Evolutionary conservation across 2,888 invertebrate genomes (phyloP).

Genomic region (Cylloceria caligata): DNA sequence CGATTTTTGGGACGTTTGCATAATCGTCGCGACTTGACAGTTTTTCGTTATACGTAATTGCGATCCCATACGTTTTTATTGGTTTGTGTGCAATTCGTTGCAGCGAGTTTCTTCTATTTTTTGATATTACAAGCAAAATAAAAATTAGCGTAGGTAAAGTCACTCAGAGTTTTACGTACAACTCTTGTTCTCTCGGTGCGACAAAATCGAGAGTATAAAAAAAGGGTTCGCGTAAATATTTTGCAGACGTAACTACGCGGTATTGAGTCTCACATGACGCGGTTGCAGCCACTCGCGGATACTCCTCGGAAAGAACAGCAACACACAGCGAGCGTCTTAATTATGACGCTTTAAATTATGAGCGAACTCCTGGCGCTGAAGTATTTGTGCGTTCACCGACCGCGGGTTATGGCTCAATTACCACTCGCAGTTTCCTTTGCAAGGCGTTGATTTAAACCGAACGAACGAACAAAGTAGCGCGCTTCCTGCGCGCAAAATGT

Average conservation of each 20-base stretch:
- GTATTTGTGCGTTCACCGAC: conserved; percentile 81
- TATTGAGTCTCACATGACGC: conserved; percentile 6
- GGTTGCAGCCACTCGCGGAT: conserved; percentile 1
- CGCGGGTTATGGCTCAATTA: conserved; percentile 83
- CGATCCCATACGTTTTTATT: neutral
- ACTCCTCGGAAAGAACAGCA: conserved; percentile 25
- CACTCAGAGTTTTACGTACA: neutral
- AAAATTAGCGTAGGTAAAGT: neutral
- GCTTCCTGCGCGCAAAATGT: conserved; percentile 72
- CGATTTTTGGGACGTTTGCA: neutral
- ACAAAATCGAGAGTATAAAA: neutral
- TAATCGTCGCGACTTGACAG: neutral
- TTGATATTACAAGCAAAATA: neutral
- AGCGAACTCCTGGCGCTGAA: conserved; percentile 79
- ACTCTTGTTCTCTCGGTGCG: neutral
- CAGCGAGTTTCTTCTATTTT: neutral
- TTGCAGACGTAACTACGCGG: neutral
- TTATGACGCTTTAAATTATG: conserved; percentile 82
- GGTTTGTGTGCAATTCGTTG: neutral
- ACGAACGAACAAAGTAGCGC: conserved; percentile 31
- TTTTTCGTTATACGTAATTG: neutral
- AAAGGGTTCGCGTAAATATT: conserved; percentile 17
- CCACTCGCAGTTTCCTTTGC: conserved; percentile 81
- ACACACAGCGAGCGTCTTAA: conserved; percentile 76
- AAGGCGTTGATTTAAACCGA: conserved; percentile 80